Percentiles rank a stretch among this genome's conserved stretches.
Evolutionary conservation across 2,888 invertebrate species (phyloP).

Genomic region (Apamea monoglypha): DNA sequence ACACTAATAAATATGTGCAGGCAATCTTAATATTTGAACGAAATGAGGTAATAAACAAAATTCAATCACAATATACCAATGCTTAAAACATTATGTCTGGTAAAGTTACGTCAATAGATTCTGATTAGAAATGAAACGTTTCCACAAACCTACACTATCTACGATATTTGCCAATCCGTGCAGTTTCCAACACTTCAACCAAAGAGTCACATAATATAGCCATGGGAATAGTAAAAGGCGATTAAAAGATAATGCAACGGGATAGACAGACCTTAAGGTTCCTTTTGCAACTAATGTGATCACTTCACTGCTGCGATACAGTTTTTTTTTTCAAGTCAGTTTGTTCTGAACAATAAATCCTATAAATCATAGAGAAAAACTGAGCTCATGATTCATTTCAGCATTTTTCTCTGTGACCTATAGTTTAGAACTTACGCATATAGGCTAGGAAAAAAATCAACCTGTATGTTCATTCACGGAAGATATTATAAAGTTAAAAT

Average conservation of each 20-base stretch:
- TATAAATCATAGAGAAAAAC: neutral
- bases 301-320: neutral
- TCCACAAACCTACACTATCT: neutral
- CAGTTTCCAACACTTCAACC: neutral
- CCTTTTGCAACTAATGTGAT: conserved; percentile 1
- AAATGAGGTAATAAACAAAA: neutral
- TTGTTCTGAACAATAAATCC: neutral
- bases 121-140: neutral
- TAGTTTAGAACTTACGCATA: neutral
- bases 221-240: neutral
- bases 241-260: neutral
- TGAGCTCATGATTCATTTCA: neutral
- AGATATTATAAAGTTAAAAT: neutral
- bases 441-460: neutral
- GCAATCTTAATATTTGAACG: conserved; percentile 1
- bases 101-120: neutral
- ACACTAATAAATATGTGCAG: neutral
- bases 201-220: neutral
- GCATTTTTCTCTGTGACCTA: neutral
- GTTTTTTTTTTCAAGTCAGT: neutral
- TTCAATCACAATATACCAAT: neutral
- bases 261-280: neutral
- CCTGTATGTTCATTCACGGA: neutral
- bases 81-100: neutral
- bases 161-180: neutral